Evolutionary conservation across 2,888 invertebrate genomes (phyloP), one percentile per base, ranked within the genome.

Genomic region (Amblyjoppa fuscipennis): DNA sequence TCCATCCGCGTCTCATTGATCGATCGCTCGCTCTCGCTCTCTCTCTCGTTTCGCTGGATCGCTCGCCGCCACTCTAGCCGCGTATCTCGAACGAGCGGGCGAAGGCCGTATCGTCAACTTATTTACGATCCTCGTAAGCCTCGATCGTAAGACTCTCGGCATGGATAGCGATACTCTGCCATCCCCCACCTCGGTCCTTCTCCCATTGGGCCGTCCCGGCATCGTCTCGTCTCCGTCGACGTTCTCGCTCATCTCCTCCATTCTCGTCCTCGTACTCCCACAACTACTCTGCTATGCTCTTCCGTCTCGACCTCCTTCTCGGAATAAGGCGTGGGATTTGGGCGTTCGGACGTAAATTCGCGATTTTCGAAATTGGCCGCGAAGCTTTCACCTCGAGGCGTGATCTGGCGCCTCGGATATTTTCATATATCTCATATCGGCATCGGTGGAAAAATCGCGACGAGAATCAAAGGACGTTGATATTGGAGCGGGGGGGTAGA

Each of bases 51-150:
- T 71, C 28, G n/a, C 69, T 49, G 51, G 31, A 78, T 70, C 64
- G 53, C 25, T 68, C 64, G 74, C 49, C 76, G 51, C 76, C 16
- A 56, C 79, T 78, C 79, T 83, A 76, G 69, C 82, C 66, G 85
- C 90, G 88, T 91, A 90, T 90, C 91, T 90, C 88, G 87, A 89
- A 86, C 88, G 88, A 90, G 89, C 89, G 87, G 80, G 85, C 77
- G 89, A 90, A 87, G 87, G 90, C 88, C 90, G 90, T 92, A 92
- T 91, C 92, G 89, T 87, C 90, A 92, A 91, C 91, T 91, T 92
- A 91, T 92, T 92, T 92, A 92, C 91, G 92, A 91, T 90, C 91
- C 88, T 89, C 91, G 91, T 92, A 92, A 92, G 92, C 92, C 90
- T 91, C 90, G 90, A 91, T 90, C 90, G 90, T 89, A 90, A 90